Evolutionary conservation across 1,140 invertebrate genomes (phyloP).

Genomic region (Pygmarrhopalites habei): DNA sequence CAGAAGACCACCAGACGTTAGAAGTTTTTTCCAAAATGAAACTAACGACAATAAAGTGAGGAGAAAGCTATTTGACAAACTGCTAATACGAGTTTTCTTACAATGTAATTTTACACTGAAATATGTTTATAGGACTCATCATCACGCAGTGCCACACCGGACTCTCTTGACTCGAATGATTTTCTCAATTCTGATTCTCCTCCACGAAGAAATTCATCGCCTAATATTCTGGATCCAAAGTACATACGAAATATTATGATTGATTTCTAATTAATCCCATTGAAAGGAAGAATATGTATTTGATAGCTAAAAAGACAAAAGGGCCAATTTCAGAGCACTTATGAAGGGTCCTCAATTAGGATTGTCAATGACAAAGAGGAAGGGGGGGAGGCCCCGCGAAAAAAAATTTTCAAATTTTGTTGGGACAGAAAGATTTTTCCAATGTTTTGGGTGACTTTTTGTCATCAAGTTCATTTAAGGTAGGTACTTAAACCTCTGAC

Average conservation of each 20-base stretch:
- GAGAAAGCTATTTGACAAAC: conserved; percentile 43
- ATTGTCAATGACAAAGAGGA: too few relatives aligned
- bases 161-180: conserved; percentile 59
- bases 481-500: too few relatives aligned
- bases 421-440: too few relatives aligned
- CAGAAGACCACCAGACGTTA: conserved; percentile 48
- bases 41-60: conserved; percentile 70
- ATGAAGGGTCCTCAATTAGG: too few relatives aligned
- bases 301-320: background rate
- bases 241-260: conserved; percentile 15
- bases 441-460: too few relatives aligned
- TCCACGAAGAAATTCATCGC: conserved; percentile 29
- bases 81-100: conserved; percentile 42
- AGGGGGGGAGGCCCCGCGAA: too few relatives aligned
- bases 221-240: conserved; percentile 26
- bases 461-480: too few relatives aligned
- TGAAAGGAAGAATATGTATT: background rate
- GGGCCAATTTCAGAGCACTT: too few relatives aligned
- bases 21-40: conserved; percentile 46
- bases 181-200: conserved; percentile 39
- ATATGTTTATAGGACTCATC: conserved; percentile 51
- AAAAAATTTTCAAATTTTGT: too few relatives aligned
- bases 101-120: too few relatives aligned
- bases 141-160: conserved; percentile 76
- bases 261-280: background rate